Base-by-base conservation (phyloP, 2,113 vertebrate genomes). In the Parotia lawesii region DNA sequence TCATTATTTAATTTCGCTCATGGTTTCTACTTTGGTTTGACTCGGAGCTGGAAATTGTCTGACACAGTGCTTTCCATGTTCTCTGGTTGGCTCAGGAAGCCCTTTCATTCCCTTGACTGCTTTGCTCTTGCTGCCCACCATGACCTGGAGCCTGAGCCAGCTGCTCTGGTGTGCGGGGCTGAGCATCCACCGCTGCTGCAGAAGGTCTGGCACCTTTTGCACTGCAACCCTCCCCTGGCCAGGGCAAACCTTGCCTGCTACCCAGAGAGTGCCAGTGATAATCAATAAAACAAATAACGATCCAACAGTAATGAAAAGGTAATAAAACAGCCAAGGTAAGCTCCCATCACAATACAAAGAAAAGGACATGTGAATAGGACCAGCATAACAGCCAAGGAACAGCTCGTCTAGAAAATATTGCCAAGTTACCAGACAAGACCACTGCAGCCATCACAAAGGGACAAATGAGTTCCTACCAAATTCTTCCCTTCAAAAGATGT, bases 91-190 rank as follows among this genome's bases (percentile, higher is more conserved):
- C 38, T 88, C 2, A 5, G n/a, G 12, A 22, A 7, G 60, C 6
- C 28, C 12, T 44, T 66, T 23, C 64, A 21, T 40, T 44, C 38
- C 77, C 38, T n/a, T 22, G 40, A 20, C 14, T 71, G 53, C 83
- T 66, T 76, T 0, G 4, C 50, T 53, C 5, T 7, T 27, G 75
- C 40, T 84, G 51, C 45, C 50, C 42, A 4, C 23, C 6, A 2
- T 1, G 57, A 58, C 33, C 62, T 13, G 8, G 38, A 62, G 76
- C 15, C 35, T 0, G 4, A 37, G 76, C 3, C 53, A 60, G 62
- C 22, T 11, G 50, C 54, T 22, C n/a, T 15, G 27, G 45, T 10
- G 73, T 4, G 1, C 0, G 1, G 23, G 51, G 62, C 57, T 50
- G 61, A 72, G 84, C 42, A 31, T 2, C 12, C 19, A 0, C 14